Percentiles rank a stretch among this genome's conserved stretches.
phyloP scores from a whole-genome alignment of 2,888 invertebrate genomes.

The Sesamia inferens region DNA sequence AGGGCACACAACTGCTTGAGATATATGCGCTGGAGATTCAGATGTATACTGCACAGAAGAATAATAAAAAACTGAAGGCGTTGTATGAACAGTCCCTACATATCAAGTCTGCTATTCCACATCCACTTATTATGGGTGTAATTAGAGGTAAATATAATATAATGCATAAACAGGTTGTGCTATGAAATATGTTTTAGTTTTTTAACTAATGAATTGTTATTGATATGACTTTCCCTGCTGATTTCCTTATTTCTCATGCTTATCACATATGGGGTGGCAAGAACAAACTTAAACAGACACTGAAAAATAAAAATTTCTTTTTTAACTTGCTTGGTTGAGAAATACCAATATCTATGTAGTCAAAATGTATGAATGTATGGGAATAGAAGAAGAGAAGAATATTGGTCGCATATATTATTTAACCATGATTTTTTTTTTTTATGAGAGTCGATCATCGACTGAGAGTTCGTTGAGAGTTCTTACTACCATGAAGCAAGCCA shows the following conservation, averaged over 20 bases:
- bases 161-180: neutral
- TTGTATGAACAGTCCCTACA: slow-evolving; percentile 99
- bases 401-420: too few species aligned
- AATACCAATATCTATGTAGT: neutral
- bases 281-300: neutral
- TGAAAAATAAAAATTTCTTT: neutral
- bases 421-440: too few species aligned
- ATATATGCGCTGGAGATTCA: slow-evolving; percentile 99
- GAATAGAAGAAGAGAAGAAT: too few species aligned
- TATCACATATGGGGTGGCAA: neutral
- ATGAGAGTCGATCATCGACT: too few species aligned
- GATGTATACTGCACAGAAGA: slow-evolving; percentile 99
- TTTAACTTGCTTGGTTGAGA: neutral
- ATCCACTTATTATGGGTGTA: slow-evolving; percentile 99
- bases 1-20: slow-evolving; percentile 99
- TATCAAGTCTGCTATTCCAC: slow-evolving; percentile 99
- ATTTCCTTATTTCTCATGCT: neutral
- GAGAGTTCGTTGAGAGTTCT: too few species aligned
- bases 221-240: neutral
- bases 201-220: neutral
- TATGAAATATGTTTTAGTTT: slow-evolving; percentile 9
- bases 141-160: slow-evolving; percentile 94
- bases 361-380: neutral
- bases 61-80: slow-evolving; percentile 99
- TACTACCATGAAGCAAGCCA: too few species aligned